Conservation (phyloP, 2,797 vertebrate species). For the Fundulus diaphanus region DNA sequence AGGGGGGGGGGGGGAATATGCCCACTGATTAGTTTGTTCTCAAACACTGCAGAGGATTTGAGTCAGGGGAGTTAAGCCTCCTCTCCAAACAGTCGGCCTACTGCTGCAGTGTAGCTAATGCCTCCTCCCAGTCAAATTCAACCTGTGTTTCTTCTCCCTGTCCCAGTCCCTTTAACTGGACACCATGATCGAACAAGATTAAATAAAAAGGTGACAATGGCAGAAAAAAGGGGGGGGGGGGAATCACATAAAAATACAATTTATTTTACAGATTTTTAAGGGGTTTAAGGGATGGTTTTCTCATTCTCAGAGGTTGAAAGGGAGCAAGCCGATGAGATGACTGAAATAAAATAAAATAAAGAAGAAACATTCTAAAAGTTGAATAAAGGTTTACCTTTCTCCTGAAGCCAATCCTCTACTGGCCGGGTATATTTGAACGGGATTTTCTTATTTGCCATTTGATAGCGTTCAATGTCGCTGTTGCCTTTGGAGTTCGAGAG, state of each 20-base stretch:
- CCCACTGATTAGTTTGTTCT: constrained; percentile 65
- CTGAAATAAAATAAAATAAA: constrained; percentile 56
- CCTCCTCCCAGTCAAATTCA: constrained; percentile 28
- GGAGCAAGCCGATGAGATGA: constrained; percentile 80
- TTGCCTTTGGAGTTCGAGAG: constrained; percentile 99
- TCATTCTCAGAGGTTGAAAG: constrained; percentile 75
- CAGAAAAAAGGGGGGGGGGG: constrained; percentile 70
- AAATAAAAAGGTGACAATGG: constrained; percentile 83
- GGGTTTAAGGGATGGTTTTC: constrained; percentile 64
- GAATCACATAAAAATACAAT: constrained; percentile 35
- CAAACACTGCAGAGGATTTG: constrained; percentile 64
- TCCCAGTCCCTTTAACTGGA: constrained; percentile 95
- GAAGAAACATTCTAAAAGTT: constrained; percentile 85
- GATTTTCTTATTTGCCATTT: constrained; percentile 99
- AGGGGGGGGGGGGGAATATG: constrained; percentile 37
- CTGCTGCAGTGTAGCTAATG: constrained; percentile 43
- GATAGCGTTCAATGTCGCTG: constrained; percentile 99
- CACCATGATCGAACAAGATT: constrained; percentile 87
- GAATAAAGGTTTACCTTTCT: constrained; percentile 96
- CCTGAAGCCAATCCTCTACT: constrained; percentile 98
- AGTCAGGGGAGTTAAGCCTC: constrained; percentile 53
- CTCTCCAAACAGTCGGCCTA: constrained; percentile 43
- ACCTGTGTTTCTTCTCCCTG: constrained; percentile 14
- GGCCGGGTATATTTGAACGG: constrained; percentile 99
- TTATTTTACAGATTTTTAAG: constrained; percentile 65